Evolutionary conservation across 2,113 vertebrate species (phyloP).

Genomic region (Felis chaus): DNA sequence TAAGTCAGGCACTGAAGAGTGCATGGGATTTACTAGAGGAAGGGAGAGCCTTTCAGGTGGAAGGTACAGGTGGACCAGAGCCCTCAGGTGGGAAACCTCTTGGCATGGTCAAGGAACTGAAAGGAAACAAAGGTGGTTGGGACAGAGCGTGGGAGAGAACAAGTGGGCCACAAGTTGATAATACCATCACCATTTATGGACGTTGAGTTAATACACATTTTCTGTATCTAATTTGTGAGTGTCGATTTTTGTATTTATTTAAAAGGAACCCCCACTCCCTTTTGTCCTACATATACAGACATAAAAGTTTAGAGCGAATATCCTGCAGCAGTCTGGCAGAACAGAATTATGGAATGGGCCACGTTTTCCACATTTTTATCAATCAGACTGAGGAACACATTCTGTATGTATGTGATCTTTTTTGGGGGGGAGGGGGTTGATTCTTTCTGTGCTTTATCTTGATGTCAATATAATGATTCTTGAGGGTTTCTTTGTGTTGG

Average conservation of each 20-base stretch:
- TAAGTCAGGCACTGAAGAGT: not conserved
- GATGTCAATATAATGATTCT: not conserved
- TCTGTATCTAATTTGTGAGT: not conserved
- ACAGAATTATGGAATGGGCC: not conserved
- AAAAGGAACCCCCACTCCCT: not conserved
- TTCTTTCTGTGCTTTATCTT: conserved; percentile 29
- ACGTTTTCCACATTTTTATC: not conserved
- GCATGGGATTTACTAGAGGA: not conserved
- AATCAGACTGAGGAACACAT: not conserved
- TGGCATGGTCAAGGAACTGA: not conserved
- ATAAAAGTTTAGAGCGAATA: not conserved
- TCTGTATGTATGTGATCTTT: not conserved
- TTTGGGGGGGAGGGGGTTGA: not conserved
- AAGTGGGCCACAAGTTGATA: not conserved
- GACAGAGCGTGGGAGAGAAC: not conserved
- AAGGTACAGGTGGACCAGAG: not conserved
- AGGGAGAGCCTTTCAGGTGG: not conserved
- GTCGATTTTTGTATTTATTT: not conserved
- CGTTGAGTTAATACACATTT: not conserved
- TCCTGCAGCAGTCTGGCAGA: not conserved
- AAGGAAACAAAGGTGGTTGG: not conserved
- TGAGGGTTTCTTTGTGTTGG: not conserved
- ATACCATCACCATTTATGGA: not conserved
- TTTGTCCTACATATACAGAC: not conserved
- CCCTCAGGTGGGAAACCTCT: not conserved